phyloP scores from a whole-genome alignment of 2,888 invertebrate genomes.

The Brachypalpus laphriformis region DNA sequence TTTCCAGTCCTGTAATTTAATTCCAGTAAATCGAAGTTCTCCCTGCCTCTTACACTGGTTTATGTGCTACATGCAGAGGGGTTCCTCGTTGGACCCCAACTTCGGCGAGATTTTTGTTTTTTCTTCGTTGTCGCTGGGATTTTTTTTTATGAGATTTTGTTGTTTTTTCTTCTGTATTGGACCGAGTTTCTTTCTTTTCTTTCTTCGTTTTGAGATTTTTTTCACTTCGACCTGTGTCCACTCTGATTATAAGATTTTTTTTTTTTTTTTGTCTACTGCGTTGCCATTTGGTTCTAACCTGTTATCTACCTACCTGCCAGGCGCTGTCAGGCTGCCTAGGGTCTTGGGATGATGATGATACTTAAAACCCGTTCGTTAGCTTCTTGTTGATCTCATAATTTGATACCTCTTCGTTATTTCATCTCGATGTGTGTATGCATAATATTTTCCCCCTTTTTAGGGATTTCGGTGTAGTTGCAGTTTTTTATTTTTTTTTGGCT shows the following conservation, averaged over 20 bases:
- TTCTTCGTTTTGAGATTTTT: constrained; percentile 47
- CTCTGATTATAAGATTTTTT: constrained; percentile 53
- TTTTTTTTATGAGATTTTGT: constrained; percentile 45
- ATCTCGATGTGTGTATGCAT: constrained; percentile 59
- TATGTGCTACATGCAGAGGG: constrained; percentile 32
- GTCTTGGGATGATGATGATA: constrained; percentile 72
- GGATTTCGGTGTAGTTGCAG: constrained; percentile 30
- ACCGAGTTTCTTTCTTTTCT: constrained; percentile 31
- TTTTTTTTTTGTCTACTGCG: constrained; percentile 36
- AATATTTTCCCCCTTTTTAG: constrained; percentile 51
- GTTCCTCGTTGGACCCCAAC: constrained; percentile 23
- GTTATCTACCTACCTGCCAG: constrained; percentile 74
- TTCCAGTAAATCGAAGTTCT: constrained; percentile 66
- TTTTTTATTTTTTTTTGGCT: constrained; percentile 25
- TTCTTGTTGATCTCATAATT: constrained; percentile 75
- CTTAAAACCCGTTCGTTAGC: constrained; percentile 75
- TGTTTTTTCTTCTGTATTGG: constrained; percentile 26
- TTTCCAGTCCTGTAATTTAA: constrained; percentile 74
- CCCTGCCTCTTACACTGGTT: constrained; percentile 16
- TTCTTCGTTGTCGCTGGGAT: constrained; percentile 38
- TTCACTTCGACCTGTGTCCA: constrained; percentile 59
- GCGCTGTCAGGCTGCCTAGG: constrained; percentile 68
- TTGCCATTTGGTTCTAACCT: constrained; percentile 67
- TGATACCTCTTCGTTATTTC: constrained; percentile 72
- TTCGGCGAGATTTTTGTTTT: constrained; percentile 33